Evolutionary conservation across 2,888 invertebrate genomes (phyloP), one percentile per base, ranked within the genome.

Genomic region (Choreutis nemorana): DNA sequence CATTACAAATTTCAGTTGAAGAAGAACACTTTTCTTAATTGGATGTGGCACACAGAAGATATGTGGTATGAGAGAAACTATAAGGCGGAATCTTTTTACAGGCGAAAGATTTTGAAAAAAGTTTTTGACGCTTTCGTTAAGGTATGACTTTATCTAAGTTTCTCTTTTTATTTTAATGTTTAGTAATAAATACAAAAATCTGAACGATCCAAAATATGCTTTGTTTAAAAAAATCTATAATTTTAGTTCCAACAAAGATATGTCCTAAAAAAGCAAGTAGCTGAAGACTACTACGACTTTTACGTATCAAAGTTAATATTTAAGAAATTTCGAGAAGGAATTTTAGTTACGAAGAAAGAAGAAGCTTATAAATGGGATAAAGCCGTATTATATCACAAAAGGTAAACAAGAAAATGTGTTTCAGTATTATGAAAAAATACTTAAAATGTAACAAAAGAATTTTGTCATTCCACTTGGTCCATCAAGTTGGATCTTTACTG

Each of bases 231-330:
- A 18, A n/a, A 23, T 30, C 28, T 37, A 2, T 13, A 13, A 6
- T 9, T 26, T 24, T 12, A 21, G 4, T 6, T 11, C 7, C n/a
- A 15, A 18, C 4, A 28, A 28, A n/a, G n/a, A 23, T 70, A 61
- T 32, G 58, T 71, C 21, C 64, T 82, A 38, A 84, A 85, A 51
- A 68, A 75, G 45, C 86, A 87, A 67, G 87, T 88, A 1, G 90
- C 91, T 2, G 81, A 83, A 31, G 90, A 91, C 55, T 86, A 86
- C 59, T 83, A 84, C 41, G 87, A 89, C 35, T 67, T 87, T 31
- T 83, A 81, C 40, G 46, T 85, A n/a, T 68, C 72, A 25, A 81
- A 82, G 28, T 46, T 66, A 23, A 67, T 67, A 26, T 82, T 87
- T 28, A 61, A 63, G 18, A 61, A 61, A 32, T 85, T 87, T 71